phyloP scores from a whole-genome alignment of 2,797 vertebrate genomes.

The Sebastes umbrosus region DNA sequence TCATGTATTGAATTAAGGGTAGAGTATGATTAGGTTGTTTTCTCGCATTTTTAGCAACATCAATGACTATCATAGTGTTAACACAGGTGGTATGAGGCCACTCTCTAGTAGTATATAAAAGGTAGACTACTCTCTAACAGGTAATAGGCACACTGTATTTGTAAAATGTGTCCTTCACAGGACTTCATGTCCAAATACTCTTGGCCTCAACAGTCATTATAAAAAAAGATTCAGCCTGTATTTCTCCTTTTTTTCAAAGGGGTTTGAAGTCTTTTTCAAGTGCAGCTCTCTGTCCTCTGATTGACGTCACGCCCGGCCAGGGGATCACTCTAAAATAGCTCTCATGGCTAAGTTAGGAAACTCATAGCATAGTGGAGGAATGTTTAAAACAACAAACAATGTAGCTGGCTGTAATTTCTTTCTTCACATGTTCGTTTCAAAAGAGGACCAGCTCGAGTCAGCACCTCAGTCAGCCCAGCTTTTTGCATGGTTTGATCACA shows the following conservation, averaged over 20 bases:
- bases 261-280: slow-evolving; percentile 66
- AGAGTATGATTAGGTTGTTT: background rate
- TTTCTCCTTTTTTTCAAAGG: slow-evolving; percentile 40
- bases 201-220: slow-evolving; percentile 31
- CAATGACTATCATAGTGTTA: background rate
- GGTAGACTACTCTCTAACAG: background rate
- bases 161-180: slow-evolving; percentile 18
- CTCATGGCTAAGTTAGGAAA: slow-evolving; percentile 80
- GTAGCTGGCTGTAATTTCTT: slow-evolving; percentile 63
- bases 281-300: slow-evolving; percentile 63
- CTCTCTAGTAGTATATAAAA: background rate
- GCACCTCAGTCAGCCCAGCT: slow-evolving; percentile 43
- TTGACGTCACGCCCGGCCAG: slow-evolving; percentile 78
- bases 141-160: background rate
- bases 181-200: slow-evolving; percentile 27
- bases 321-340: slow-evolving; percentile 80
- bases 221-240: slow-evolving; percentile 22
- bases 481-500: slow-evolving; percentile 59
- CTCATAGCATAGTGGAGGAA: slow-evolving; percentile 73
- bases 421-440: slow-evolving; percentile 62
- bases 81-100: background rate
- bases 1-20: background rate
- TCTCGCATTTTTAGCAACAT: background rate
- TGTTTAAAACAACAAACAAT: slow-evolving; percentile 80
- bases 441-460: slow-evolving; percentile 45